These are phyloP conservation scores for Lordiphosa stackelbergi DNA, from an alignment of 1,140 invertebrate genomes.

Conservation along the genomic window DNA sequence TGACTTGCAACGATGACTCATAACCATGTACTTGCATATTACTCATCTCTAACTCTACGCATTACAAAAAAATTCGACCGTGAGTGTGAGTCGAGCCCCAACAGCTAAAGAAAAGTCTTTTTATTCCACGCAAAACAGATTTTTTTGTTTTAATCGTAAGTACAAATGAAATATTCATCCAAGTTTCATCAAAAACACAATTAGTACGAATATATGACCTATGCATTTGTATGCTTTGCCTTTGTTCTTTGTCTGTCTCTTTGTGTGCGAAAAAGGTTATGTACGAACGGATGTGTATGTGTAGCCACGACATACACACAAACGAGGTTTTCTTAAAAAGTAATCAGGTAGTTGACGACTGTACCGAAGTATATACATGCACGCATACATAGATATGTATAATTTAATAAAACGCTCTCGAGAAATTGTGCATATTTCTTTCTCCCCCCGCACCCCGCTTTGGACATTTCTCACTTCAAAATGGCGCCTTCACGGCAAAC, in stretches of 20 bases:
- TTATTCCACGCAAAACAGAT: constrained; percentile 67
- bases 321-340: constrained; percentile 1
- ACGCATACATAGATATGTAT: not conserved
- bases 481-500: constrained; percentile 53
- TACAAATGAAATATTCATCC: constrained; percentile 21
- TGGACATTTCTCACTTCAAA: constrained; percentile 53
- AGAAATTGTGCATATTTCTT: constrained; percentile 38
- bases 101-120: constrained; percentile 44
- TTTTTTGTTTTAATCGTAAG: constrained; percentile 75
- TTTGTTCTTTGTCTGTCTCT: constrained; percentile 15
- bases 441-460: constrained; percentile 2
- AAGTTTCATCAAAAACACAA: not conserved
- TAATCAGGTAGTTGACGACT: constrained; percentile 18
- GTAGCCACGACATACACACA: constrained; percentile 23
- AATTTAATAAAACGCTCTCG: constrained; percentile 44
- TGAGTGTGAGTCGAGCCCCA: not conserved
- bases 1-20: no score
- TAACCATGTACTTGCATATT: no score
- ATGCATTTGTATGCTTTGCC: not conserved
- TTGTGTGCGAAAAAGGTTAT: constrained; percentile 26
- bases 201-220: no score
- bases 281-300: constrained; percentile 26
- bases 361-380: constrained; percentile 27
- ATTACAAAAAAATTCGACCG: no score
- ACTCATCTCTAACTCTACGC: no score